Conservation (phyloP, 2,113 vertebrate species). For the Actenoides lindsayi region DNA sequence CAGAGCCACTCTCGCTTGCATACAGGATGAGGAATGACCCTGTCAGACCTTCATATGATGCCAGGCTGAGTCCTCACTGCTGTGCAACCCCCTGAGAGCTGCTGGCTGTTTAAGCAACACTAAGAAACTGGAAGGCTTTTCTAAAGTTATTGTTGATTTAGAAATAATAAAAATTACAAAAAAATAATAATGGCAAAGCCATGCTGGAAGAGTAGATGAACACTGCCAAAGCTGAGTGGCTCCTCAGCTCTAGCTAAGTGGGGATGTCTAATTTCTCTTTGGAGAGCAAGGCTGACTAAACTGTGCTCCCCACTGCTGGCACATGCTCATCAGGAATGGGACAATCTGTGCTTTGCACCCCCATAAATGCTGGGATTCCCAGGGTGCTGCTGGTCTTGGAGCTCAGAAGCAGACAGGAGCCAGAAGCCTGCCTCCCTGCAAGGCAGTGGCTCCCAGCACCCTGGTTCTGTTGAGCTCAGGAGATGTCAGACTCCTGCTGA, state of each 20-base stretch:
- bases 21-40: background rate
- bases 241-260: background rate
- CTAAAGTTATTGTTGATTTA: background rate
- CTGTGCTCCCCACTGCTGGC: background rate
- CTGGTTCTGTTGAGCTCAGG: background rate
- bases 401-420: background rate
- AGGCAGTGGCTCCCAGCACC: background rate
- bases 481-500: background rate
- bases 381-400: background rate
- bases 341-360: background rate
- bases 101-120: background rate
- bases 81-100: background rate
- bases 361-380: accelerated
- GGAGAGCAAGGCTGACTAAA: background rate
- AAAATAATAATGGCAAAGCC: accelerated
- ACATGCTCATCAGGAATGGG: background rate
- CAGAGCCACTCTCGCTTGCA: accelerated
- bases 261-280: background rate
- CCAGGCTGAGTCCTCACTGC: background rate
- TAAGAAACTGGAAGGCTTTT: background rate
- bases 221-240: background rate
- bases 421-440: background rate
- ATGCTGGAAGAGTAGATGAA: background rate
- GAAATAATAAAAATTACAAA: background rate
- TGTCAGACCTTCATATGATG: accelerated